Evolutionary conservation across 2,797 vertebrate genomes (phyloP).

Genomic region (Podarcis siculus): DNA sequence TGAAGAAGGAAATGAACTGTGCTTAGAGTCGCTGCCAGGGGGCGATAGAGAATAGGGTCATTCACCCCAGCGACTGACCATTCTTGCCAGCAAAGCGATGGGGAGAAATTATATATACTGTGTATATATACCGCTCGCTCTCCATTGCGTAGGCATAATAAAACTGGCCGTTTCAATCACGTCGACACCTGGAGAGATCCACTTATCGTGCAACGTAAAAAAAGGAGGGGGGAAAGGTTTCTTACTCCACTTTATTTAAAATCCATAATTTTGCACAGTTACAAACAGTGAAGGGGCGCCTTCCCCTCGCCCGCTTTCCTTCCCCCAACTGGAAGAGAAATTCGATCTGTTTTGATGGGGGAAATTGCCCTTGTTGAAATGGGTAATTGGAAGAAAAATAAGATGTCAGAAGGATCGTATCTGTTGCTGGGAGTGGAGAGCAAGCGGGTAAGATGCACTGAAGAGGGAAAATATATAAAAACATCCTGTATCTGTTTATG

Average conservation of each 20-base stretch:
- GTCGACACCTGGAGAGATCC: neutral
- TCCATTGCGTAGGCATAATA: neutral
- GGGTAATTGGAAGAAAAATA: neutral
- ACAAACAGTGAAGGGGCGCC: too few relatives aligned
- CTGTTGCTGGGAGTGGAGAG: conserved; percentile 37
- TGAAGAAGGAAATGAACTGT: neutral
- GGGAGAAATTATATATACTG: too few relatives aligned
- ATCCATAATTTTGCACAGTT: neutral
- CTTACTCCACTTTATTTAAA: neutral
- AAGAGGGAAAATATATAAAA: conserved; percentile 8
- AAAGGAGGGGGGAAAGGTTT: neutral
- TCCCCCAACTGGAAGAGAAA: neutral
- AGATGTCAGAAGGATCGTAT: conserved; percentile 19
- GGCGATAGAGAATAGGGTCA: neutral
- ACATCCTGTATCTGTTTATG: neutral
- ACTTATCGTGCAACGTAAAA: neutral
- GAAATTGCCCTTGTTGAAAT: neutral
- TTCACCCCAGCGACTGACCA: too few relatives aligned
- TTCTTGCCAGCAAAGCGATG: neutral
- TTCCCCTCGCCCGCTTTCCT: too few relatives aligned
- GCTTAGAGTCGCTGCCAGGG: neutral
- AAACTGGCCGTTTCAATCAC: neutral
- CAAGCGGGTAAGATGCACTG: conserved; percentile 27
- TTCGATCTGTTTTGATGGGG: neutral
- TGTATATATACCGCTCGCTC: neutral